Conservation (phyloP, 2,113 vertebrate genomes). For the Jaculus jaculus region DNA sequence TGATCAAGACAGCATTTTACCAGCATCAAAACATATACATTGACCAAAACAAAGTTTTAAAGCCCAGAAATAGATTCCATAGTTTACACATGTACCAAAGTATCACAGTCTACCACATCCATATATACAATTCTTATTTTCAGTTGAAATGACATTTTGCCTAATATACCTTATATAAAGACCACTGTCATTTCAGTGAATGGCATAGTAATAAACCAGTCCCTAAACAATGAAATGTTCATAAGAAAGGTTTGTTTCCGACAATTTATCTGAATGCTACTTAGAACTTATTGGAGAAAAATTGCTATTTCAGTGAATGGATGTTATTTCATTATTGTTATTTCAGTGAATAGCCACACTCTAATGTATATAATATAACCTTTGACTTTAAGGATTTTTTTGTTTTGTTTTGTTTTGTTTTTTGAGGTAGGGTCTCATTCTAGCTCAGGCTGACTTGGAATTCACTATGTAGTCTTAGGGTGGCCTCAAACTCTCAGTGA, state of each 20-base stretch:
- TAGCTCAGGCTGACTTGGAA: too few species aligned
- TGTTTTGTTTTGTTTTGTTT: too few species aligned
- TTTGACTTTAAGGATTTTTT: not conserved
- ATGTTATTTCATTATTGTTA: not conserved
- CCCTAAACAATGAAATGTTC: not conserved
- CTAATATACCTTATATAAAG: not conserved
- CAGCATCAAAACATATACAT: not conserved
- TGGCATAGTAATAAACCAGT: not conserved
- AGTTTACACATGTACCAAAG: not conserved
- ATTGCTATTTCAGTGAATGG: not conserved
- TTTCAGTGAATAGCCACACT: not conserved
- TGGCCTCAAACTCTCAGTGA: too few species aligned
- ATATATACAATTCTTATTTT: not conserved
- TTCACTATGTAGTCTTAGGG: too few species aligned
- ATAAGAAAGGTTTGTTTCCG: too few species aligned
- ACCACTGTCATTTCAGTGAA: not conserved
- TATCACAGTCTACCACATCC: not conserved
- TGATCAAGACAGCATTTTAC: not conserved
- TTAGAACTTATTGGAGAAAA: not conserved
- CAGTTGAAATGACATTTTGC: not conserved
- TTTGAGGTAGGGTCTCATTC: too few species aligned
- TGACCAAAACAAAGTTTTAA: not conserved
- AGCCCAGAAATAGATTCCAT: not conserved
- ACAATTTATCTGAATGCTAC: not conserved
- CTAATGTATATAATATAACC: not conserved